Evolutionary conservation across 2,113 vertebrate genomes (phyloP).

Genomic region (Paradisaea rubra): DNA sequence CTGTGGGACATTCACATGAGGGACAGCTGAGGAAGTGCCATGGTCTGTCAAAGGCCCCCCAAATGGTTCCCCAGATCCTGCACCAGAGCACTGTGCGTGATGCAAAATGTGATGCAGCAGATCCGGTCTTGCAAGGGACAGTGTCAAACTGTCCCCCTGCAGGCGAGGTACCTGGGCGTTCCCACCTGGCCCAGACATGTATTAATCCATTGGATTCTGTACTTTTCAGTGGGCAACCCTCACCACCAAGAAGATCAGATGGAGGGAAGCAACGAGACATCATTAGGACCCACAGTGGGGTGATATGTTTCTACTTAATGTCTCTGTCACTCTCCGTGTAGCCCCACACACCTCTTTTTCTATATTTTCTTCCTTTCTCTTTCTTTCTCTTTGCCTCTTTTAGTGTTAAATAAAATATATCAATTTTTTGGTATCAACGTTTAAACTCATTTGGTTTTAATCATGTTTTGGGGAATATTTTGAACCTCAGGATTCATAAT

Average conservation of each 20-base stretch:
- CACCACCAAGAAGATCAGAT: neutral
- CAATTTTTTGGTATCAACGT: neutral
- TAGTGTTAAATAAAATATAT: neutral
- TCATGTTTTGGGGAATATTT: neutral
- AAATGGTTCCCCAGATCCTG: neutral
- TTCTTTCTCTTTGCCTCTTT: neutral
- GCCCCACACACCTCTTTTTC: accelerated
- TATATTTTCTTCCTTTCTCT: neutral
- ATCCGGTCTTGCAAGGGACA: neutral
- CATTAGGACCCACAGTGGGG: neutral
- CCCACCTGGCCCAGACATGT: neutral
- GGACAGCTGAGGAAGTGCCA: neutral
- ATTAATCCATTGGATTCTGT: neutral
- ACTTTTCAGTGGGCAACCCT: neutral
- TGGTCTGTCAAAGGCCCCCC: neutral
- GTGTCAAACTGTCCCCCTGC: too few species aligned
- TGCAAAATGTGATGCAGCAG: neutral
- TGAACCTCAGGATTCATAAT: neutral
- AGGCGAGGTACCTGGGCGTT: neutral
- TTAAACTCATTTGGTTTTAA: neutral
- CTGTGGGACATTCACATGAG: accelerated
- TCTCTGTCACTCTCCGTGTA: neutral
- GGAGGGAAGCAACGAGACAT: neutral
- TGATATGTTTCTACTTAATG: neutral
- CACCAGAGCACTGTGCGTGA: accelerated